A percentile compares a stretch with the other conserved stretches of the same genome.
Evolutionary conservation across 1,140 invertebrate species (phyloP).

Genomic region (Leptinotarsa defecta): DNA sequence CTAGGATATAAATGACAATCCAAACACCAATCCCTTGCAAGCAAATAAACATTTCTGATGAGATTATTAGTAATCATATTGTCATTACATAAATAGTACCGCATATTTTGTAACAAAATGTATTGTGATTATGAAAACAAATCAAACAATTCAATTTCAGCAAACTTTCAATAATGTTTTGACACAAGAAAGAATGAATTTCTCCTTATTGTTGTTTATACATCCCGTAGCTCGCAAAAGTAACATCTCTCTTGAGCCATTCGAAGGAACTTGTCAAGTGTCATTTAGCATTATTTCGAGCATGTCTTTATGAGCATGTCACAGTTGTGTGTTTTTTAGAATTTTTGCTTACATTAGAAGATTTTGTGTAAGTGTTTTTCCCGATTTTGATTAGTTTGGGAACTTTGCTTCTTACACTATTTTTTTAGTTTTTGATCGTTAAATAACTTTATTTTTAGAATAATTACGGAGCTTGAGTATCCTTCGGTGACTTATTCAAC

Average conservation of each 20-base stretch:
- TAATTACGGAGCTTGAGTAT: too few relatives aligned
- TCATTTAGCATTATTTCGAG: conserved; percentile 20
- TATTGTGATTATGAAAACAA: too few relatives aligned
- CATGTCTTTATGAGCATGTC: conserved; percentile 37
- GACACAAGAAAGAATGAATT: neutral
- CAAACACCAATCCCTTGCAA: too few relatives aligned
- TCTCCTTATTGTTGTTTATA: neutral
- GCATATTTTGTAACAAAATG: too few relatives aligned
- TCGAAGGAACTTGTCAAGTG: neutral
- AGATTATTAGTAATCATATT: too few relatives aligned
- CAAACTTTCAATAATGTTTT: too few relatives aligned
- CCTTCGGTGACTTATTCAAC: too few relatives aligned
- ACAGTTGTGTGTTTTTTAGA: conserved; percentile 36
- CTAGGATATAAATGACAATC: too few relatives aligned
- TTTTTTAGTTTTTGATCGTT: neutral
- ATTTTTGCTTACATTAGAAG: conserved; percentile 13
- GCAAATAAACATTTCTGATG: too few relatives aligned
- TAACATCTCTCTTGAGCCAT: neutral
- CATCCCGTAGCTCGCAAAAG: neutral
- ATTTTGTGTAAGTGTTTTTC: conserved; percentile 13
- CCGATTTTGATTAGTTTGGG: conserved; percentile 13
- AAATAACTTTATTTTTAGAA: too few relatives aligned
- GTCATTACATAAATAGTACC: too few relatives aligned
- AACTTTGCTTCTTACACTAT: neutral
- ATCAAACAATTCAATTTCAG: too few relatives aligned